These are phyloP conservation scores for Diplodus puntazzo DNA, from an alignment of 2,797 vertebrate genomes.

Conservation along the genomic window DNA sequence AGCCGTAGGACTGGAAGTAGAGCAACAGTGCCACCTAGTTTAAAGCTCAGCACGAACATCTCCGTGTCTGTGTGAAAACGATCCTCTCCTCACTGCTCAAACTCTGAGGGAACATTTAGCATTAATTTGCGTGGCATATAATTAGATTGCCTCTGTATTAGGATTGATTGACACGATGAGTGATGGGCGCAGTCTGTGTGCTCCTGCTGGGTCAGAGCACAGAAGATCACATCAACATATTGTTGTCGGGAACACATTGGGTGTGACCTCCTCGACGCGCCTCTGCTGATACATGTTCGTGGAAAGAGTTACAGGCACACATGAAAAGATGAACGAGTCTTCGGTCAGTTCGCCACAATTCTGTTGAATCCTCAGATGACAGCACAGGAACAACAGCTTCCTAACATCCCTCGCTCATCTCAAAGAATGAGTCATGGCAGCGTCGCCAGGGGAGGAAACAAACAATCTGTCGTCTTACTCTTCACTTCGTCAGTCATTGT, in stretches of 20 bases:
- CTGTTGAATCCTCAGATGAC: conserved; percentile 46
- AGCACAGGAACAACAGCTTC: conserved; percentile 36
- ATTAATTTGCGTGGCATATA: neutral
- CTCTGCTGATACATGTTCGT: conserved; percentile 34
- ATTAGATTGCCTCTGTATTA: conserved; percentile 27
- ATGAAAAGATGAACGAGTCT: conserved; percentile 40
- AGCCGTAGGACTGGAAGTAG: conserved; percentile 11
- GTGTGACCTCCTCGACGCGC: neutral
- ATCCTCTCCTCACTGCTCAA: neutral
- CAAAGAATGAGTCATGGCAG: conserved; percentile 39
- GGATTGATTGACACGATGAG: conserved; percentile 43
- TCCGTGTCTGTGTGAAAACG: neutral
- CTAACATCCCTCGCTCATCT: neutral
- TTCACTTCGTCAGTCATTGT: conserved; percentile 18
- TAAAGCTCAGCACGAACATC: neutral
- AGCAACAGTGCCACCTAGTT: conserved; percentile 75
- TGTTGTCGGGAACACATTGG: conserved; percentile 35
- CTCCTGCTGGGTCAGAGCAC: conserved; percentile 34
- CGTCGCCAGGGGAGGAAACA: conserved; percentile 23
- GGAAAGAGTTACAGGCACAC: conserved; percentile 1
- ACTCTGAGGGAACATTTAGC: neutral
- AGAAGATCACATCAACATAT: conserved; percentile 37
- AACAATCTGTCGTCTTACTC: neutral
- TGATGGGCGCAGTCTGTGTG: conserved; percentile 26
- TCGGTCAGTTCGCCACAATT: conserved; percentile 21